Percentiles rank a stretch among this genome's conserved stretches.
phyloP scores from a whole-genome alignment of 2,888 invertebrate genomes.

The Cylloceria caligata region DNA sequence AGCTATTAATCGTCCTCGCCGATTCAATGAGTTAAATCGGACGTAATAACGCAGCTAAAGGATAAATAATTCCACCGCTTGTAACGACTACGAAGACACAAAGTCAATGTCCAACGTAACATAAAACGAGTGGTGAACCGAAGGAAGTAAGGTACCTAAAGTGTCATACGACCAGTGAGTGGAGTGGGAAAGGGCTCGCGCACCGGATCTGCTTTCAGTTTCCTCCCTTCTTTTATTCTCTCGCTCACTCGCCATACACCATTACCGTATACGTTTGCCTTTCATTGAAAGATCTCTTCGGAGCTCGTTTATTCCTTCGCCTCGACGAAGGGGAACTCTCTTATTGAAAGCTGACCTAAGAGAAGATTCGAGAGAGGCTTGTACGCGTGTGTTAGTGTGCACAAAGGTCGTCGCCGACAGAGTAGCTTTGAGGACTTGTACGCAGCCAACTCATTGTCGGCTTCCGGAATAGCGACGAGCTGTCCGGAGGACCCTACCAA shows the following conservation, averaged over 20 bases:
- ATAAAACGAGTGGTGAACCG: not conserved
- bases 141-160: constrained; percentile 17
- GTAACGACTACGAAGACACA: no score
- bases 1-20: no score
- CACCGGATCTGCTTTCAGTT: not conserved
- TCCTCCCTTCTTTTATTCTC: constrained; percentile 10
- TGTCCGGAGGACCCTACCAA: not conserved
- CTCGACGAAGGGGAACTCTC: not conserved
- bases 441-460: constrained; percentile 29
- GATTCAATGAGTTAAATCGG: no score
- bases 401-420: constrained; percentile 18
- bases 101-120: not conserved
- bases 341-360: constrained; percentile 41
- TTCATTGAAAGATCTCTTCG: constrained; percentile 47
- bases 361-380: constrained; percentile 16
- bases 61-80: no score
- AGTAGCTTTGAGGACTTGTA: not conserved
- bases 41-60: no score
- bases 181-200: constrained; percentile 29
- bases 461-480: constrained; percentile 12
- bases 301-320: constrained; percentile 50
- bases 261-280: constrained; percentile 34
- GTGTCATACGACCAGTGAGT: constrained; percentile 27
- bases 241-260: constrained; percentile 41
- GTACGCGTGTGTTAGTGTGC: constrained; percentile 2